Conservation (phyloP, 2,888 invertebrate genomes). For the Nephrotoma appendiculata region DNA sequence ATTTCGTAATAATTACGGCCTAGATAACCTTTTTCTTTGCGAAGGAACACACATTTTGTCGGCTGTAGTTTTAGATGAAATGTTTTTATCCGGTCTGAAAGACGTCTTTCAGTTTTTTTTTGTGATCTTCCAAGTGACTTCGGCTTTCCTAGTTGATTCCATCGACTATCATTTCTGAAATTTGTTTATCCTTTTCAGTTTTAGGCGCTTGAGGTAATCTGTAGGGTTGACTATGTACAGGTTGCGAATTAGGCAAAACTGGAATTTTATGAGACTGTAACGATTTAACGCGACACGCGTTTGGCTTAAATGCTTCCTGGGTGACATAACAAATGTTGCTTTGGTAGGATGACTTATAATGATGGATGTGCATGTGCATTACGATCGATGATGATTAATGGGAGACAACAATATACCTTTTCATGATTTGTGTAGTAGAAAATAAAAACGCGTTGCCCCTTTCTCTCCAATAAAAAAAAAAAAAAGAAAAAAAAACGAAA, state of each 20-base stretch:
- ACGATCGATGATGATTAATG: too few species aligned
- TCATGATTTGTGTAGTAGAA: too few species aligned
- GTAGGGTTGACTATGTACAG: background rate
- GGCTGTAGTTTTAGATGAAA: background rate
- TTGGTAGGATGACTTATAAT: too few species aligned
- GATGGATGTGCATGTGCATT: too few species aligned
- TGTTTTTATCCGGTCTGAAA: background rate
- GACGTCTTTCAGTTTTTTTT: background rate
- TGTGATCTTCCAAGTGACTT: background rate
- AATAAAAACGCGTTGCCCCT: too few species aligned
- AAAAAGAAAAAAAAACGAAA: too few species aligned
- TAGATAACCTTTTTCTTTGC: background rate
- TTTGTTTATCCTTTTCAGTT: background rate
- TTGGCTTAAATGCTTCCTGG: too few species aligned
- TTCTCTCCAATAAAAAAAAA: too few species aligned
- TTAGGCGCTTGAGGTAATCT: background rate
- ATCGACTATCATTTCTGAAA: background rate
- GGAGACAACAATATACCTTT: too few species aligned
- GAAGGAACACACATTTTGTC: background rate
- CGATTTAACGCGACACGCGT: too few species aligned
- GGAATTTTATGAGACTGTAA: background rate
- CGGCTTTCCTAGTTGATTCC: background rate
- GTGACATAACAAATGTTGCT: too few species aligned
- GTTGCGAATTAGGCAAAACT: background rate
- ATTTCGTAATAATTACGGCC: background rate